Evolutionary conservation across 2,888 invertebrate species (phyloP).

Genomic region (Plebejus melissa): DNA sequence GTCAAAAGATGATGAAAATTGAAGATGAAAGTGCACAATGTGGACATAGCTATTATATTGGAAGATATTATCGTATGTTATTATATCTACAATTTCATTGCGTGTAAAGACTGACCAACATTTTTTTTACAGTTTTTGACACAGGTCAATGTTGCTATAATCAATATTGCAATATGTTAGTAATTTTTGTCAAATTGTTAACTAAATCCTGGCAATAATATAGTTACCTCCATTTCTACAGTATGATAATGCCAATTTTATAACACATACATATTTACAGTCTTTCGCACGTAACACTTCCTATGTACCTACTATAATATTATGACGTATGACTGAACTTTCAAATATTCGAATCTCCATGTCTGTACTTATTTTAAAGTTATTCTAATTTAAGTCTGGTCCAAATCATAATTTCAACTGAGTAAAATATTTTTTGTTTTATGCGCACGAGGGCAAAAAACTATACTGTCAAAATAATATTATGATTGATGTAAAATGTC

Average conservation of each 20-base stretch:
- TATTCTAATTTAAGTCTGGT: neutral
- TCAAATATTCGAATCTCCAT: constrained; percentile 15
- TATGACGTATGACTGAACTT: constrained; percentile 2
- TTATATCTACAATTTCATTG: neutral
- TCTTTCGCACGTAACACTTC: constrained; percentile 1
- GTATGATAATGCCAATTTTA: neutral
- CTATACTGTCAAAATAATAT: neutral
- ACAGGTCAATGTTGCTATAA: neutral
- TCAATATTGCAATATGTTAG: neutral
- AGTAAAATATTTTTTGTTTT: neutral
- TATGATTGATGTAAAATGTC: neutral
- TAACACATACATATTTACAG: neutral
- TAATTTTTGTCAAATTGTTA: neutral
- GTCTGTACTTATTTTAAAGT: constrained; percentile 6
- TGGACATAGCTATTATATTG: neutral
- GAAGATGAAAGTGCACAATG: too few relatives aligned
- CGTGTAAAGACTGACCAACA: neutral
- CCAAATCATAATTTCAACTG: neutral
- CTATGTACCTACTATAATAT: neutral
- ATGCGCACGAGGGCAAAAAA: neutral
- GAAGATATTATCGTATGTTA: neutral
- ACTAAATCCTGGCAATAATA: neutral
- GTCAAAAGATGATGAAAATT: too few relatives aligned
- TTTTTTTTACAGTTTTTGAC: neutral
- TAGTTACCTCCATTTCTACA: neutral